Evolutionary conservation across 2,113 vertebrate species (phyloP).

Genomic region (Psilopsiagon aurifrons): DNA sequence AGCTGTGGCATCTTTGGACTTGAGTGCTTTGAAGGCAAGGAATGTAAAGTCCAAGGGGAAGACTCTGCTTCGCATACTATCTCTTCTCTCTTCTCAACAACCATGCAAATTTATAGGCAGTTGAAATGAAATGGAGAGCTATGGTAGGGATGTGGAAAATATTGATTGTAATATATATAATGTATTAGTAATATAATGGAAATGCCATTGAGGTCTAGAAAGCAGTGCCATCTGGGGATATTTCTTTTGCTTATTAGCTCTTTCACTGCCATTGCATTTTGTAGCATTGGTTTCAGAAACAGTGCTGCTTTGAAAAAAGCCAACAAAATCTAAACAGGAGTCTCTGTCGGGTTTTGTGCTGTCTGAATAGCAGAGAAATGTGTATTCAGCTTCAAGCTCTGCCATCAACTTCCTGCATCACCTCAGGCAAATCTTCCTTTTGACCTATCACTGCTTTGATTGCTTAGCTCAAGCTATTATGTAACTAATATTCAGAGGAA

Average conservation of each 20-base stretch:
- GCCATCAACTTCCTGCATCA: conserved; percentile 60
- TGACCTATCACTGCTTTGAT: conserved; percentile 63
- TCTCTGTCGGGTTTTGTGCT: conserved; percentile 18
- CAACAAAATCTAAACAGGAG: conserved; percentile 28
- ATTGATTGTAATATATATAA: neutral
- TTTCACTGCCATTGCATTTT: conserved; percentile 19
- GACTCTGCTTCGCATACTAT: neutral
- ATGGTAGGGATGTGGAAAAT: neutral
- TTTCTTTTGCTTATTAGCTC: conserved; percentile 21
- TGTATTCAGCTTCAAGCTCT: conserved; percentile 56
- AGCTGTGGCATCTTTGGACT: neutral
- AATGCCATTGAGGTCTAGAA: neutral
- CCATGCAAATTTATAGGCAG: neutral
- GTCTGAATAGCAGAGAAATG: conserved; percentile 27
- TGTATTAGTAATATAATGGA: neutral
- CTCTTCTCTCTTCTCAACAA: neutral
- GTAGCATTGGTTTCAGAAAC: conserved; percentile 22
- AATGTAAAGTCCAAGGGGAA: neutral
- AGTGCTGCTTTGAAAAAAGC: conserved; percentile 32
- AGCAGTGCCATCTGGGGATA: neutral
- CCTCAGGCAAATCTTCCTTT: conserved; percentile 67
- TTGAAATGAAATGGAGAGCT: neutral
- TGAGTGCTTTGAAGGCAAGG: neutral
- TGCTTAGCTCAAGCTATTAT: conserved; percentile 60
- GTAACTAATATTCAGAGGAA: conserved; percentile 63